Percentiles rank a stretch among this genome's conserved stretches.
These are phyloP conservation scores for Halictus ligatus DNA, from an alignment of 2,888 invertebrate genomes.

Conservation along the genomic window DNA sequence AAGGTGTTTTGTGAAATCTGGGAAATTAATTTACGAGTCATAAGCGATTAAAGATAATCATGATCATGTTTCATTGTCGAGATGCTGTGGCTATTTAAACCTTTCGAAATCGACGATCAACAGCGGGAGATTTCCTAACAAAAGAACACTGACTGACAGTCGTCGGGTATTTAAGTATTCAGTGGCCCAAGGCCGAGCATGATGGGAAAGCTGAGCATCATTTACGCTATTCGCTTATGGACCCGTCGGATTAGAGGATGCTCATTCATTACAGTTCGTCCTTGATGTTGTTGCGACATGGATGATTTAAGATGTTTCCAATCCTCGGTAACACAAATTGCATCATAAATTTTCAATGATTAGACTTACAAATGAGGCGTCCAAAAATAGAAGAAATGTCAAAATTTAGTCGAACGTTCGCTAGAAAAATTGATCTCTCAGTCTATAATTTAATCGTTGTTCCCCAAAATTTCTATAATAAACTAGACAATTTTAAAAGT, in stretches of 20 bases:
- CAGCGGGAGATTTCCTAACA: background rate
- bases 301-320: background rate
- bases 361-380: background rate
- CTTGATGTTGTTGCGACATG: background rate
- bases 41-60: background rate
- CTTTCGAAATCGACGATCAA: background rate
- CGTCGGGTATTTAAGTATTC: background rate
- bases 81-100: background rate
- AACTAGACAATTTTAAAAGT: background rate
- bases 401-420: no score
- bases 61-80: background rate
- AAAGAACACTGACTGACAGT: background rate
- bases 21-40: background rate
- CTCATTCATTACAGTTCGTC: background rate
- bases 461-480: background rate
- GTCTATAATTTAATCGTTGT: no score
- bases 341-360: background rate
- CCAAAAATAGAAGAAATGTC: background rate
- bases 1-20: no score
- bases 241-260: background rate
- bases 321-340: background rate
- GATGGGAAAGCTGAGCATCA: background rate
- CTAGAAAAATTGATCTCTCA: no score
- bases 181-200: conserved; percentile 22
- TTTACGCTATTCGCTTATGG: background rate